A percentile compares a stretch with the other conserved stretches of the same genome.
Evolutionary conservation across 2,888 invertebrate genomes (phyloP).

Genomic region (Aplocera efformata): DNA sequence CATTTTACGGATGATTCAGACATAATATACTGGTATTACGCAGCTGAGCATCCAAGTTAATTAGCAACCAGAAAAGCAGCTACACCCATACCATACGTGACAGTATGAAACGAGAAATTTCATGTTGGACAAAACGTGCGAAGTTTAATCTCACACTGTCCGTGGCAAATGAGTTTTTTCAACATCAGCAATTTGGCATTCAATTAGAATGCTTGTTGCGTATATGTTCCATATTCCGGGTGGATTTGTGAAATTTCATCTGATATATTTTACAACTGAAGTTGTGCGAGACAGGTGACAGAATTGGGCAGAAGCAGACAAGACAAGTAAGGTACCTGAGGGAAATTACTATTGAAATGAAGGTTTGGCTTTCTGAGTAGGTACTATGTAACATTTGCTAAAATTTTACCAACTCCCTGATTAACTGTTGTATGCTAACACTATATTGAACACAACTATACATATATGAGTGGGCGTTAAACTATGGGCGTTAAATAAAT

Average conservation of each 20-base stretch:
- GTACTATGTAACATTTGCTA: too few species aligned
- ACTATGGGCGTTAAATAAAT: too few species aligned
- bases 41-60: conserved; percentile 11
- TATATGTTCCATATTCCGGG: conserved; percentile 17
- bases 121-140: conserved; percentile 22
- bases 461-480: too few species aligned
- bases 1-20: too few species aligned
- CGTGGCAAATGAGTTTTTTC: conserved; percentile 46
- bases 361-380: too few species aligned
- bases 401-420: too few species aligned
- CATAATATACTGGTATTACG: too few species aligned
- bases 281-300: not conserved
- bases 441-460: too few species aligned
- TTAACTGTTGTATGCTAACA: too few species aligned
- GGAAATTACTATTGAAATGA: not conserved
- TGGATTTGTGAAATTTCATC: conserved; percentile 14
- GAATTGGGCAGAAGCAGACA: too few species aligned
- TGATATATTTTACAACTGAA: too few species aligned
- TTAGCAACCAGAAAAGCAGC: conserved; percentile 13
- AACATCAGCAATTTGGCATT: conserved; percentile 44
- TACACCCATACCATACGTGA: conserved; percentile 22
- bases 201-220: conserved; percentile 41
- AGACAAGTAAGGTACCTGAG: not conserved
- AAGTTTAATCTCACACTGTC: conserved; percentile 43
- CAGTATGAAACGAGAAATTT: conserved; percentile 23